Conservation (phyloP, 30 jellyfish, hydroid and myxozoan genomes). For the Hydractinia echinata region DNA sequence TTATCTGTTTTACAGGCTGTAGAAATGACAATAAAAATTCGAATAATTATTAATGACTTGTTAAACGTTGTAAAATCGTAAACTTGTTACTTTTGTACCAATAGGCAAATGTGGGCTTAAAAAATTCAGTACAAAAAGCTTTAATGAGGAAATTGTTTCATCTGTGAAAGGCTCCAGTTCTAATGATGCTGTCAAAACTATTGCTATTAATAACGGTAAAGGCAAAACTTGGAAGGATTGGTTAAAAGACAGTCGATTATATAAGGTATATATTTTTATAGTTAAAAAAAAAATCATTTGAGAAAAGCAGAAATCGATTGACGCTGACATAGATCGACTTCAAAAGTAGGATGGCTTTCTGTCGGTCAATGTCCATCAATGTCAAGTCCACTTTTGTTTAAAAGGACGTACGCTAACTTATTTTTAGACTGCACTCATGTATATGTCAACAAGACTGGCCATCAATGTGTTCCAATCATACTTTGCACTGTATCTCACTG, state of each 20-base stretch:
- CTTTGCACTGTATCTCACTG: conserved; percentile 64
- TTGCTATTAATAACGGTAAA: conserved; percentile 23
- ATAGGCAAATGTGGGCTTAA: too few relatives aligned
- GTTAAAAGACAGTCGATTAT: conserved; percentile 57
- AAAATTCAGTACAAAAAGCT: too few relatives aligned
- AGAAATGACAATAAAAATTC: too few relatives aligned
- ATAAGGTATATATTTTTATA: conserved; percentile 33
- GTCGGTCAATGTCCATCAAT: too few relatives aligned
- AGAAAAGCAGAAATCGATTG: background rate
- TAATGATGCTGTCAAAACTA: background rate
- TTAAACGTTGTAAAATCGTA: too few relatives aligned
- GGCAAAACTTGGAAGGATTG: conserved; percentile 64
- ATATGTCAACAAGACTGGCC: conserved; percentile 81
- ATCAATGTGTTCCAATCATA: conserved; percentile 63
- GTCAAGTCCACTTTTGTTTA: conserved; percentile 11
- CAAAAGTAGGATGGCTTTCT: too few relatives aligned
- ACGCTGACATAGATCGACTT: background rate
- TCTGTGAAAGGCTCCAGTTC: too few relatives aligned
- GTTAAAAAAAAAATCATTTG: background rate
- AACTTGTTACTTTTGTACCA: too few relatives aligned
- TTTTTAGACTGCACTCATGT: conserved; percentile 63
- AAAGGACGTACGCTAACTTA: background rate
- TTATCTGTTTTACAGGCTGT: too few relatives aligned
- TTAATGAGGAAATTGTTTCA: too few relatives aligned
- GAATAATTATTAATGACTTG: too few relatives aligned